Percentiles rank a stretch among this genome's conserved stretches.
Evolutionary conservation across 2,797 vertebrate species (phyloP).

Genomic region (Leontopithecus rosalia): DNA sequence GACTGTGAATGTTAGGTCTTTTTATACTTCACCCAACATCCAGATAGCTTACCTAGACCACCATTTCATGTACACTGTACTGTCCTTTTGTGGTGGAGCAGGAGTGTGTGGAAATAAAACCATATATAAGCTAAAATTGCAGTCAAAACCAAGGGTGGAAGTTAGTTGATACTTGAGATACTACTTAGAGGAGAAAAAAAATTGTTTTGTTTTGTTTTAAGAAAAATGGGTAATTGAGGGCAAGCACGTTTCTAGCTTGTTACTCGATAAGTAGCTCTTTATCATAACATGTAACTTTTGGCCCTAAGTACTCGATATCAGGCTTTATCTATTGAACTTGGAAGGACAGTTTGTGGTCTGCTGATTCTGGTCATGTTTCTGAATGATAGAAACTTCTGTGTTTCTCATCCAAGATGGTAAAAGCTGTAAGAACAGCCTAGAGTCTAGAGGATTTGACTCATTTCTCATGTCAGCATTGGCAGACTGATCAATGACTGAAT

Average conservation of each 20-base stretch:
- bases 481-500: not conserved
- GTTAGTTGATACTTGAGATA: not conserved
- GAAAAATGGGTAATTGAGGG: not conserved
- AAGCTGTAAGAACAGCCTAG: accelerated
- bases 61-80: accelerated
- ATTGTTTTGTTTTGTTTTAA: not conserved
- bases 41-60: not conserved
- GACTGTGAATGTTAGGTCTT: not conserved
- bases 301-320: not conserved
- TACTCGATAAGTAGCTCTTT: not conserved
- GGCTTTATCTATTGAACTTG: not conserved
- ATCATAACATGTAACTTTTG: not conserved
- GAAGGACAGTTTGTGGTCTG: not conserved
- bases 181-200: not conserved
- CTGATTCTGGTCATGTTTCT: not conserved
- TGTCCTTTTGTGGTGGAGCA: not conserved
- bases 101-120: not conserved
- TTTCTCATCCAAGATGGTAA: not conserved
- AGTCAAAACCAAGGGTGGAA: not conserved
- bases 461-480: not conserved
- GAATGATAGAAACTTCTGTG: not conserved
- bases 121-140: not conserved
- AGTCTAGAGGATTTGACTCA: not conserved
- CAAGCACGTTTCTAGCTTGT: not conserved
- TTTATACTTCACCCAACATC: not conserved